Conservation (phyloP, 2,113 vertebrate species). For the Brachyistius frenatus region DNA sequence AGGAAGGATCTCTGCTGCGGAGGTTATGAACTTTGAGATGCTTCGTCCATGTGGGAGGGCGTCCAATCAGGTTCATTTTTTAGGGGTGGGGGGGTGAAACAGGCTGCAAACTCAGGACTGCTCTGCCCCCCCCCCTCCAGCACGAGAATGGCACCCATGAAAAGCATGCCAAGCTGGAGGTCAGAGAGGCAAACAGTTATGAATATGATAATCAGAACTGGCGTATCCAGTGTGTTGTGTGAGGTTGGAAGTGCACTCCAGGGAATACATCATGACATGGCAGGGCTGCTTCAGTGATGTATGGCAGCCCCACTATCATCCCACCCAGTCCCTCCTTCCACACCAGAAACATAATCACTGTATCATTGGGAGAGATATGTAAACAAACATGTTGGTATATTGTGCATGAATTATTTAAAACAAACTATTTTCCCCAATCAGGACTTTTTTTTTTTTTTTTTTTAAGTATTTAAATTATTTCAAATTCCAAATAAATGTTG, state of each 20-base stretch:
- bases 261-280: constrained; percentile 53
- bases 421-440: too few species aligned
- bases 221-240: constrained; percentile 39
- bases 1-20: constrained; percentile 32
- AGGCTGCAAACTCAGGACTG: background rate
- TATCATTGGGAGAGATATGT: background rate
- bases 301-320: constrained; percentile 16
- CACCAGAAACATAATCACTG: constrained; percentile 22
- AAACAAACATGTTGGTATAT: background rate
- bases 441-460: background rate
- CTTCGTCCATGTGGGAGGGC: constrained; percentile 19
- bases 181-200: constrained; percentile 54
- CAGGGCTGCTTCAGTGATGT: constrained; percentile 1
- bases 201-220: constrained; percentile 64
- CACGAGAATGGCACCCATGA: constrained; percentile 46
- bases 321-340: background rate
- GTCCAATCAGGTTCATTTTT: background rate
- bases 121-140: constrained; percentile 6
- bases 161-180: constrained; percentile 40
- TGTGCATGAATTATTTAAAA: background rate
- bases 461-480: background rate
- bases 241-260: constrained; percentile 28
- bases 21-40: constrained; percentile 57
- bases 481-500: too few species aligned
- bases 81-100: too few species aligned